Conservation (phyloP, 2,888 invertebrate species). For the Euproctis similis region DNA sequence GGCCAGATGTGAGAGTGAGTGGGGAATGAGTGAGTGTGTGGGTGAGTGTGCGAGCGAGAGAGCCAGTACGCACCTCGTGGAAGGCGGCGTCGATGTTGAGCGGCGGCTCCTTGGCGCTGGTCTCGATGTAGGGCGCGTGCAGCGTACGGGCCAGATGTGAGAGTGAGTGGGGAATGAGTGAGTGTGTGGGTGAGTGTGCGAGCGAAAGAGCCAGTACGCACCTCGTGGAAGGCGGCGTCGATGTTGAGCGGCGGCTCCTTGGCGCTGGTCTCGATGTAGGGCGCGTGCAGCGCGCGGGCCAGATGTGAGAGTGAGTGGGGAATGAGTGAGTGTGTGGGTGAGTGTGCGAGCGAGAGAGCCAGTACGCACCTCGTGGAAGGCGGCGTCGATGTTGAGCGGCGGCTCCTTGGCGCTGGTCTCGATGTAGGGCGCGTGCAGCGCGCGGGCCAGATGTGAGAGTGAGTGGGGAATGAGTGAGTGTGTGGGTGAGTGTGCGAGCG, state of each 20-base stretch:
- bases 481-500: too few relatives aligned
- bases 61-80: constrained; percentile 89
- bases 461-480: too few relatives aligned
- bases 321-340: too few relatives aligned
- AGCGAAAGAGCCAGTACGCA: too few relatives aligned
- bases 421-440: constrained; percentile 86
- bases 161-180: too few relatives aligned
- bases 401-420: constrained; percentile 96
- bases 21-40: too few relatives aligned
- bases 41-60: constrained; percentile 76
- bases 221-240: constrained; percentile 92
- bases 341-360: too few relatives aligned
- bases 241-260: constrained; percentile 94
- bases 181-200: too few relatives aligned
- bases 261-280: constrained; percentile 93
- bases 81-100: constrained; percentile 91
- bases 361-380: constrained; percentile 95
- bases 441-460: constrained; percentile 84
- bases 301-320: too few relatives aligned
- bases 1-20: too few relatives aligned
- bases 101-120: constrained; percentile 94
- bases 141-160: constrained; percentile 83
- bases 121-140: constrained; percentile 90
- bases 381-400: constrained; percentile 90
- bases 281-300: constrained; percentile 82